A percentile compares a stretch with the other conserved stretches of the same genome.
These are phyloP conservation scores for Hemitrygon akajei DNA, from an alignment of 2,797 vertebrate genomes.

Conservation along the genomic window DNA sequence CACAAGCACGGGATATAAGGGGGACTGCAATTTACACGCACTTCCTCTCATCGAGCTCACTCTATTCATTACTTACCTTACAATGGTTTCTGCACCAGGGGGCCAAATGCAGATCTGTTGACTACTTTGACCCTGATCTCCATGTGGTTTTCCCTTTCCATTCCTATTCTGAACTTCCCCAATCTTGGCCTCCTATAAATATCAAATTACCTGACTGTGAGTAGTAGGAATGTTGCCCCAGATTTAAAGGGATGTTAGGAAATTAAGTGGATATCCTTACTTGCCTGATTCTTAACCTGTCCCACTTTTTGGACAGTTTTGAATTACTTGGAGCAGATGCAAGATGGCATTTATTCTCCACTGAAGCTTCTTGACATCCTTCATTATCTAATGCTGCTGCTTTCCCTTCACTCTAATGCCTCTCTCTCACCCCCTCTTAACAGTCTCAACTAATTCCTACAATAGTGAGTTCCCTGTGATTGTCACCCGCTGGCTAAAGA, in stretches of 20 bases:
- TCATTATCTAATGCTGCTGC: no score
- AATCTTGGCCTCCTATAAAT: background rate
- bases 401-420: no score
- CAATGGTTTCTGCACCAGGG: background rate
- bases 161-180: background rate
- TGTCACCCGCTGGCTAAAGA: no score
- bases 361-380: no score
- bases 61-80: background rate
- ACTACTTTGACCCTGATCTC: background rate
- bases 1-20: background rate
- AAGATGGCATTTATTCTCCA: no score
- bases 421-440: no score
- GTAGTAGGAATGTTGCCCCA: background rate
- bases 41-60: background rate
- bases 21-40: background rate
- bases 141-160: background rate
- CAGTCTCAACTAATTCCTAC: no score
- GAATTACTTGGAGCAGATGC: background rate
- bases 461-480: no score
- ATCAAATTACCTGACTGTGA: background rate
- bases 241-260: background rate
- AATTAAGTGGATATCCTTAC: background rate
- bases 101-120: background rate
- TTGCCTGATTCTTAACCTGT: background rate
- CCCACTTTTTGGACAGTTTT: background rate